Conservation (phyloP, 2,797 vertebrate genomes). For the Alexandromys oeconomus region DNA sequence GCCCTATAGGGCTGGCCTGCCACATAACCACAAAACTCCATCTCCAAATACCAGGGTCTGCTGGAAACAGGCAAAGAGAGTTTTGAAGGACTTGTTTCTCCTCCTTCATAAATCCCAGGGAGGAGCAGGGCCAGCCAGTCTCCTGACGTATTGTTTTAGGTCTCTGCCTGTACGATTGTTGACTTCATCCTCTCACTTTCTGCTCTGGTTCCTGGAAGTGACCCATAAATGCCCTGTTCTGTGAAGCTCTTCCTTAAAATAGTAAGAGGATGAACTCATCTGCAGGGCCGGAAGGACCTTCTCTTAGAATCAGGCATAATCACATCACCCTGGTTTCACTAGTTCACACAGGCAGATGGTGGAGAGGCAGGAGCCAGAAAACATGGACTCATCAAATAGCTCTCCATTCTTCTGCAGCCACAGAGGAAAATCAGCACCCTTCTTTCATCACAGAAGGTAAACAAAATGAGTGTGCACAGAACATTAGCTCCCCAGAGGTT, state of each 20-base stretch:
- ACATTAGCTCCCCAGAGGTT: background rate
- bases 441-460: slow-evolving; percentile 81
- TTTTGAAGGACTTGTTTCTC: background rate
- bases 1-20: no score
- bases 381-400: slow-evolving; percentile 82
- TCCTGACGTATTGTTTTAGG: slow-evolving; percentile 26
- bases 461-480: slow-evolving; percentile 42
- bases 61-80: background rate
- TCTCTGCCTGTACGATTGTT: slow-evolving; percentile 68
- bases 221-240: slow-evolving; percentile 66
- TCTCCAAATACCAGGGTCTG: background rate
- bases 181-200: slow-evolving; percentile 67
- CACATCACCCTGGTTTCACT: slow-evolving; percentile 80
- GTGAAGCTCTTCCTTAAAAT: slow-evolving; percentile 81
- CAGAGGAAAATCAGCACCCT: slow-evolving; percentile 54
- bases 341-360: slow-evolving; percentile 84
- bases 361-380: slow-evolving; percentile 76
- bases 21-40: background rate
- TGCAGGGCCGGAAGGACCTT: slow-evolving; percentile 70
- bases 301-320: slow-evolving; percentile 73
- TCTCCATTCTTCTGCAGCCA: slow-evolving; percentile 74
- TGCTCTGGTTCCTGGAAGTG: slow-evolving; percentile 64
- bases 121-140: background rate
- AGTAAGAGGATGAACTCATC: slow-evolving; percentile 74
- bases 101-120: background rate